A percentile compares a stretch with the other conserved stretches of the same genome.
These are phyloP conservation scores for Laticauda laticaudata DNA, from an alignment of 2,113 vertebrate genomes.

Conservation along the genomic window DNA sequence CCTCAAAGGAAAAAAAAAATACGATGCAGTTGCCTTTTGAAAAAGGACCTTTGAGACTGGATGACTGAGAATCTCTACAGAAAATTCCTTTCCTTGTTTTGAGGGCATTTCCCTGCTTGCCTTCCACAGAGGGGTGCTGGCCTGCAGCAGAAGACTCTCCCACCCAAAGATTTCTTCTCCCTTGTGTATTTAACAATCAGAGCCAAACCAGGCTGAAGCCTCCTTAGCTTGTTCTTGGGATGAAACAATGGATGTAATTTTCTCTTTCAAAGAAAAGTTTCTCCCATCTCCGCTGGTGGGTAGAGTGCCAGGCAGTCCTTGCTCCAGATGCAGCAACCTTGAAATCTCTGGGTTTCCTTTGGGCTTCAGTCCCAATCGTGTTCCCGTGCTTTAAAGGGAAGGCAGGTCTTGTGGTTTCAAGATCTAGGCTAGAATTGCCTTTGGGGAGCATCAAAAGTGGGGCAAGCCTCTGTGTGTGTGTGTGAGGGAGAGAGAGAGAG, in stretches of 20 bases:
- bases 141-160: background rate
- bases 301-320: background rate
- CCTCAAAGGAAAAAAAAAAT: too few relatives aligned
- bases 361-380: background rate
- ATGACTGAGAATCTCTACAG: background rate
- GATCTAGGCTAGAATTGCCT: constrained; percentile 41
- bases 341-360: constrained; percentile 39
- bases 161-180: background rate
- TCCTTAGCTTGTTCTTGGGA: background rate
- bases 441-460: constrained; percentile 29
- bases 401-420: background rate
- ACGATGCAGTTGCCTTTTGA: background rate
- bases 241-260: background rate
- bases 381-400: background rate
- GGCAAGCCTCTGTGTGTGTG: background rate
- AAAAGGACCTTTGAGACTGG: background rate
- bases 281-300: background rate
- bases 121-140: background rate
- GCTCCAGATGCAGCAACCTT: constrained; percentile 68
- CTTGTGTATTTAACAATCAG: too few relatives aligned
- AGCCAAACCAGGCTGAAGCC: background rate
- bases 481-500: background rate
- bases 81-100: background rate
- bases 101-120: background rate
- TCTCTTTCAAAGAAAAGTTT: background rate